A percentile compares a stretch with the other conserved stretches of the same genome.
phyloP scores from a whole-genome alignment of 2,797 vertebrate genomes.

The Oreochromis grahami region DNA sequence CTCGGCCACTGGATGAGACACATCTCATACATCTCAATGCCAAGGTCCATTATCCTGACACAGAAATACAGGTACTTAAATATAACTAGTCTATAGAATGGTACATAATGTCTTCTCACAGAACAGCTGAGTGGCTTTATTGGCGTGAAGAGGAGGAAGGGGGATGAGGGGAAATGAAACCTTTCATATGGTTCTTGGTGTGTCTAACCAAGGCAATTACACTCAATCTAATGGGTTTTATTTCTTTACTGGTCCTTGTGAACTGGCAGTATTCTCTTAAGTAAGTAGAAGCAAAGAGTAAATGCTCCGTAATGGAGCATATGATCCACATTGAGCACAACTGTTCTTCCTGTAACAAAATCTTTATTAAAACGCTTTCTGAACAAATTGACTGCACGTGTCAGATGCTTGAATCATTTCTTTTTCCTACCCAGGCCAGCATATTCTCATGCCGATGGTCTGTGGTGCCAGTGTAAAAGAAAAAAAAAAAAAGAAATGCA shows the following conservation, averaged over 20 bases:
- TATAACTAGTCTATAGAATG: constrained; percentile 37
- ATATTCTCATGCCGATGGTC: constrained; percentile 3
- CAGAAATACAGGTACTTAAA: constrained; percentile 52
- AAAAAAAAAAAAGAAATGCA: background rate
- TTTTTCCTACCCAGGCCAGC: background rate
- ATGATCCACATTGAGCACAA: background rate
- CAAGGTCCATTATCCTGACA: constrained; percentile 57
- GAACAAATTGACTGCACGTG: constrained; percentile 41
- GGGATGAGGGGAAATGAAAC: constrained; percentile 11
- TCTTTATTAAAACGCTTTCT: constrained; percentile 38
- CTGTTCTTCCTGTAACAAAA: constrained; percentile 15
- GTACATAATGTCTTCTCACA: constrained; percentile 32
- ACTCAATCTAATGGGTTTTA: constrained; percentile 49
- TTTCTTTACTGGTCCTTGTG: constrained; percentile 20
- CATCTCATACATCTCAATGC: constrained; percentile 32
- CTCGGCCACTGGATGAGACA: constrained; percentile 39
- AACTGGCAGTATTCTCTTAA: constrained; percentile 14
- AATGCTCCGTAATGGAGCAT: background rate
- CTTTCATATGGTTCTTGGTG: constrained; percentile 40
- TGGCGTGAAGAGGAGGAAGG: background rate
- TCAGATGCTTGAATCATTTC: background rate
- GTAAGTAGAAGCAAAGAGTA: background rate
- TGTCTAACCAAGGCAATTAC: constrained; percentile 50
- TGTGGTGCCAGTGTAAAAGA: background rate
- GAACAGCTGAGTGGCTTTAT: constrained; percentile 37